Conservation (phyloP, 2,113 vertebrate genomes). For the Xiphias gladius region DNA sequence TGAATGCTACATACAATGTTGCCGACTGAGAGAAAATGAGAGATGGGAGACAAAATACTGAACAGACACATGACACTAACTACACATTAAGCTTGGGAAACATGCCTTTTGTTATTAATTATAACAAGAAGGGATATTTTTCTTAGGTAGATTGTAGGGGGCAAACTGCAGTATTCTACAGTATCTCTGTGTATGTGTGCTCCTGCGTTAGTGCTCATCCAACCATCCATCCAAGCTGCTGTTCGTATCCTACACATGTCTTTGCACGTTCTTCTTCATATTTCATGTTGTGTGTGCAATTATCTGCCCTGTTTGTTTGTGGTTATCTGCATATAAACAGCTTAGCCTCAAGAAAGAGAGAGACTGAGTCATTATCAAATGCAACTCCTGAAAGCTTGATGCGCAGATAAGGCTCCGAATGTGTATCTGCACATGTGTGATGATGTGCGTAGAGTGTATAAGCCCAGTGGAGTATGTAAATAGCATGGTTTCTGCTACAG, state of each 20-base stretch:
- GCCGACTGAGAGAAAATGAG: constrained; percentile 15
- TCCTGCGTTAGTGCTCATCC: constrained; percentile 21
- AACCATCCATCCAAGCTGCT: constrained; percentile 36
- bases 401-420: constrained; percentile 41
- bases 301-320: constrained; percentile 65
- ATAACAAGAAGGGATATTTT: constrained; percentile 1
- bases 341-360: constrained; percentile 48
- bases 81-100: constrained; percentile 31
- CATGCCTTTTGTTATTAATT: constrained; percentile 25
- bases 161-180: background rate
- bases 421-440: constrained; percentile 32
- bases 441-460: background rate
- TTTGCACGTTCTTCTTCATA: constrained; percentile 44
- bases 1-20: constrained; percentile 36
- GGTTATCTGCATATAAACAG: constrained; percentile 57
- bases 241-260: constrained; percentile 34
- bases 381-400: constrained; percentile 30
- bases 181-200: background rate
- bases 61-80: constrained; percentile 27
- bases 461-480: constrained; percentile 31
- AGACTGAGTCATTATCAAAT: constrained; percentile 53
- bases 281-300: constrained; percentile 45
- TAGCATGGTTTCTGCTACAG: background rate
- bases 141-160: background rate
- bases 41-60: background rate